phyloP scores from a whole-genome alignment of 2,113 vertebrate species.

The Notarius lentiginosus region DNA sequence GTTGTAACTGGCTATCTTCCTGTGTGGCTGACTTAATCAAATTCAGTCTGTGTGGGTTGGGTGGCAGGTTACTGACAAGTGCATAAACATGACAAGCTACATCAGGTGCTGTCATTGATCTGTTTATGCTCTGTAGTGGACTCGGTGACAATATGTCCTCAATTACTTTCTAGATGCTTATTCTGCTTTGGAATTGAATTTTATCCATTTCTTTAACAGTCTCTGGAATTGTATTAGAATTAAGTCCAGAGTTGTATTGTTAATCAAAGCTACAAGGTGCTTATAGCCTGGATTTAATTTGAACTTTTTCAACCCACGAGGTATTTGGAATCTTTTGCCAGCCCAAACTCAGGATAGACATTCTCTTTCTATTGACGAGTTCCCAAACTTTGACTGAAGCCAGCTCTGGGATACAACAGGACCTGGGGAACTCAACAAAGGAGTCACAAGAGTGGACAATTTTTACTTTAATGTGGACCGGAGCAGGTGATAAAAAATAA shows the following conservation, averaged over 20 bases:
- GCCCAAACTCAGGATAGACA: background rate
- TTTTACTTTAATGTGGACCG: background rate
- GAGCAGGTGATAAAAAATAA: background rate
- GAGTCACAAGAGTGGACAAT: background rate
- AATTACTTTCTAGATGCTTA: background rate
- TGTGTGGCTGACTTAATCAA: constrained; percentile 15
- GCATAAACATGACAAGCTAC: background rate
- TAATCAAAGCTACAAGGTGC: background rate
- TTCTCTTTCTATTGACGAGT: background rate
- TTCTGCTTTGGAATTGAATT: background rate
- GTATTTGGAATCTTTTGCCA: background rate
- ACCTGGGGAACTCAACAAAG: background rate
- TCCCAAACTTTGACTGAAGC: background rate
- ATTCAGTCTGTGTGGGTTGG: background rate
- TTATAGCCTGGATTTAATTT: background rate
- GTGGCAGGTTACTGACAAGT: constrained; percentile 7
- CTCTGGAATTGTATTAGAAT: background rate
- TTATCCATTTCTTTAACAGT: background rate
- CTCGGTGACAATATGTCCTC: background rate
- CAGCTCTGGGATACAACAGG: background rate
- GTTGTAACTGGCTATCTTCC: background rate
- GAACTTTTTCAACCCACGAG: background rate
- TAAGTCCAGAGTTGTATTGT: background rate
- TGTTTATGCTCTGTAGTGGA: background rate
- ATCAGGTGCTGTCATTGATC: background rate